Evolutionary conservation across 2,113 vertebrate species (phyloP), one percentile per base, ranked within the genome.

Genomic region (Nothocercus julius): DNA sequence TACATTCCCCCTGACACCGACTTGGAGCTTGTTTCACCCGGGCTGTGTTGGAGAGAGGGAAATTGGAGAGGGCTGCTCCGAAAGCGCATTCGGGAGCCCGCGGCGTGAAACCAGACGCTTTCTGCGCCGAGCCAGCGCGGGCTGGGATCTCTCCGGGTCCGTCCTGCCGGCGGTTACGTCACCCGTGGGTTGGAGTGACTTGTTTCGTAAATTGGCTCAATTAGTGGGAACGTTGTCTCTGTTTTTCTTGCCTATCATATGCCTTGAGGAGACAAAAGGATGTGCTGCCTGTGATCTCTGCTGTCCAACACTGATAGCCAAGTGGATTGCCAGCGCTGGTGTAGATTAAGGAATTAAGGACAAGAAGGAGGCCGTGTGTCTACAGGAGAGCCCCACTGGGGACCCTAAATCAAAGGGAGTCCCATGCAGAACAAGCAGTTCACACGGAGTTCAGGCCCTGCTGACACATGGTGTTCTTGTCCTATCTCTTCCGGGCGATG

Each of bases 1-100:
- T 91, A 88, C 95, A 95, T 92, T 95, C 92, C 88, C 82, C 93
- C 81, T 92, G 94, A 90, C 95, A 95, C 91, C 93, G 97, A 90
- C 91, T 84, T 80, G 70, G 91, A 94, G 88, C 51, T 76, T 92
- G 75, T 89, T 94, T 95, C 88, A 90, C 85, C 90, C 4, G 9
- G 79, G 58, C 66, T 63, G 13, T 18, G 38, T 44, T 87, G 91
- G 75, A 78, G 61, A 70, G 89, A 92, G 66, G 74, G 86, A 92
- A 88, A 78, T 91, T 92, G 90, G 89, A 85, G 70, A 56, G 92
- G 93, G 72, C 89, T 36, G 8, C 87, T 96, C 94, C 87, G 92
- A 96, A 94, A 75, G 72, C 0, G 0, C 47, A 87, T 78, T 95
- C 81, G 70, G 89, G 84, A 97, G 74, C 83, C 73, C 27, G 67